Percentiles rank a stretch among this genome's conserved stretches.
phyloP scores from a whole-genome alignment of 2,113 vertebrate genomes.

The Polyodon spathula region DNA sequence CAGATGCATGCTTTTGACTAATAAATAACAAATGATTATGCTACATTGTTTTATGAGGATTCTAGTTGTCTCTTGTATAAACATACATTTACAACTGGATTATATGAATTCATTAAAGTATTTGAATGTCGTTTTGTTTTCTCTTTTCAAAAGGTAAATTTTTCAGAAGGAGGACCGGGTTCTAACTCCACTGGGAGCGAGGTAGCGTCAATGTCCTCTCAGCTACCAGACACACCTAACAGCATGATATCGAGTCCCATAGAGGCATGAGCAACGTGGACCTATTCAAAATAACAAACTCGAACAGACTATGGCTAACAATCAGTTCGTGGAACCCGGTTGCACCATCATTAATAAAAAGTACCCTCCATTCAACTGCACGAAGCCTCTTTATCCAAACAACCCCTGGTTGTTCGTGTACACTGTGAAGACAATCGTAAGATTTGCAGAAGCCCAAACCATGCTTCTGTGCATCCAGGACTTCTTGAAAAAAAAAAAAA shows the following conservation, averaged over 20 bases:
- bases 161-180: conserved; percentile 93
- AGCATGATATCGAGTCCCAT: conserved; percentile 98
- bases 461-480: conserved; percentile 47
- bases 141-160: conserved; percentile 79
- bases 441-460: conserved; percentile 55
- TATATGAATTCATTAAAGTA: no score
- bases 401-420: conserved; percentile 80
- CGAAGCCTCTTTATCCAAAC: conserved; percentile 62
- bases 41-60: no score
- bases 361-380: conserved; percentile 60
- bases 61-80: no score
- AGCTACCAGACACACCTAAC: conserved; percentile 96
- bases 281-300: conserved; percentile 32
- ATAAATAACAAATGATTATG: no score
- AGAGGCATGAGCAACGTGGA: conserved; percentile 77
- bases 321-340: conserved; percentile 49
- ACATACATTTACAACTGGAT: no score
- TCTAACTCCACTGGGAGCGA: conserved; percentile 97
- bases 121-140: no score
- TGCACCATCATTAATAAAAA: conserved; percentile 38
- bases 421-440: conserved; percentile 99
- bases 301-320: conserved; percentile 54
- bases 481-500: conserved; percentile 39
- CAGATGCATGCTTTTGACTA: no score
- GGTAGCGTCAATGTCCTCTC: conserved; percentile 96